Base-by-base conservation (phyloP, 1,140 invertebrate genomes). In the Solenopsis fugax region DNA sequence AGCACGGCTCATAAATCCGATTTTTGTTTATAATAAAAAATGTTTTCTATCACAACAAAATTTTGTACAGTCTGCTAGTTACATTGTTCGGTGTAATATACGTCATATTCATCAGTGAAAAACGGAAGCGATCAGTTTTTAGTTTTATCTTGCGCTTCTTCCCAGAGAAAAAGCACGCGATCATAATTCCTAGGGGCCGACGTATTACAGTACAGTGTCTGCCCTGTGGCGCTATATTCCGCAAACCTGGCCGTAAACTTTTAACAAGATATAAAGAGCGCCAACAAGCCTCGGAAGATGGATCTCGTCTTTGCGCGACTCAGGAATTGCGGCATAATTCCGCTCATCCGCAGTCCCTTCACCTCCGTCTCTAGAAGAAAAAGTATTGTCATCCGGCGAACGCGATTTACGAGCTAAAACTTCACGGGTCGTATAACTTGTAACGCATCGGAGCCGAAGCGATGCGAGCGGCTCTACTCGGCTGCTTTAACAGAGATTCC, bases 261-360 rank as follows among this genome's bases (percentile, higher is more conserved):
- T 84, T 50, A 75, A 75, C 80, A 84, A 75, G 67, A 82, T 73
- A 58, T 65, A 81, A 81, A 58, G 16, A 3, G 37, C 54, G 80
- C 16, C 24, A 41, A 29, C 41, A n/a, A 29, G 13, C 50, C 52
- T 34, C 13, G 18, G 24, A 73, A 58, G 67, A 73, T 73, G 37
- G 24, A 73, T 82, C 69, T 37, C 37, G 65, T 56, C 29, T 45
- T 71, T 21, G 21, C 12, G 7, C 65, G 34, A 21, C 52, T 82
- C 24, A 45, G 21, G 18, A 82, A 73, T n/a, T 24, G 21, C 18
- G 13, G 24, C 34, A 58, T 73, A 82, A 73, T 82, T 73, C 64
- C 4, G 77, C 16, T 73, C 54, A 18, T 69, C 24, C 60, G 45
- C 37, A 62, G 9, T 45, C 9, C 13, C 50, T 37, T 54, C 24